Conservation (phyloP, 2,888 invertebrate species). For the Cataglyphis albicans region DNA sequence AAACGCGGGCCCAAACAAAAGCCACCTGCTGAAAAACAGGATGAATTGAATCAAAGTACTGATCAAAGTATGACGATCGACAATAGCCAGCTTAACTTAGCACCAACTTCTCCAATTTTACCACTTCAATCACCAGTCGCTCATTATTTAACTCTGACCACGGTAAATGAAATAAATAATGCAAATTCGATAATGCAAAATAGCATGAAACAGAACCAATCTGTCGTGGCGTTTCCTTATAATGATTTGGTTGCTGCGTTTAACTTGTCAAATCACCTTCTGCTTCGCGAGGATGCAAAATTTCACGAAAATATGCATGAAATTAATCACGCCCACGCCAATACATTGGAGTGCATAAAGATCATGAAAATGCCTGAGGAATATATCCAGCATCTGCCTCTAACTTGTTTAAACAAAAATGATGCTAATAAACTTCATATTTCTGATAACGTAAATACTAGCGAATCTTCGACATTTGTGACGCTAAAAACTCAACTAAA, state of each 20-base stretch:
- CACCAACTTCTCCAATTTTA: background rate
- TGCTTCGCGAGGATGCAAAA: background rate
- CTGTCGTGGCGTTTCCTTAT: conserved; percentile 8
- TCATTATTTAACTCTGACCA: background rate
- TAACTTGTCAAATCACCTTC: conserved; percentile 9
- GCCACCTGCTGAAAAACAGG: conserved; percentile 66
- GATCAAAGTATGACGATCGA: background rate
- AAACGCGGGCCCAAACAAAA: conserved; percentile 93
- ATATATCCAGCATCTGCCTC: background rate
- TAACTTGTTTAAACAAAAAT: background rate
- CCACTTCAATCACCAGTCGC: background rate
- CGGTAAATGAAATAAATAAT: conserved; percentile 10
- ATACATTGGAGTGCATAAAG: background rate
- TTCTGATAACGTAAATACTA: background rate
- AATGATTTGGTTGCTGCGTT: conserved; percentile 39
- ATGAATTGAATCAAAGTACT: background rate
- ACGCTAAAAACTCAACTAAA: background rate
- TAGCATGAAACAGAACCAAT: background rate
- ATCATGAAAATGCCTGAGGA: background rate
- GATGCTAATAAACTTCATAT: background rate
- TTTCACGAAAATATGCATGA: background rate
- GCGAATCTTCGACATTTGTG: background rate
- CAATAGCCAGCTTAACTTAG: background rate
- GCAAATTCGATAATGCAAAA: background rate
- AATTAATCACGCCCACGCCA: background rate